Percentiles rank a stretch among this genome's conserved stretches.
Conservation (phyloP, 2,113 vertebrate genomes). For the Syrrhaptes paradoxus region DNA sequence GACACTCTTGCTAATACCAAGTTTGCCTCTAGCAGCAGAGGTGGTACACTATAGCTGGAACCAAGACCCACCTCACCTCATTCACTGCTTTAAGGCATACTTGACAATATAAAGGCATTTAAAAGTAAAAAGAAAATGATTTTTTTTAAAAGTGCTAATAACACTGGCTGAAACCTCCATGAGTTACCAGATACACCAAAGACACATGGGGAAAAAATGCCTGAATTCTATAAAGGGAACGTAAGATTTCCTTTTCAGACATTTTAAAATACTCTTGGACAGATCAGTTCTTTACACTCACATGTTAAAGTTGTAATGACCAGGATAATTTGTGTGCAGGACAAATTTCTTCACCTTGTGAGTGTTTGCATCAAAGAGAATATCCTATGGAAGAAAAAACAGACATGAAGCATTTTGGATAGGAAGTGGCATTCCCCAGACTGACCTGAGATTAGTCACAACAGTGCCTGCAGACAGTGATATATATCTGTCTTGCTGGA, state of each 20-base stretch:
- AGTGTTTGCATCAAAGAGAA: constrained; percentile 96
- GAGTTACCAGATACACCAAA: not conserved
- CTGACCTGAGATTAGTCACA: not conserved
- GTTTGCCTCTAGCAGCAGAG: not conserved
- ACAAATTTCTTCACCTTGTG: constrained; percentile 99
- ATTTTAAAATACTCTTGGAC: not conserved
- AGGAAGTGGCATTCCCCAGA: not conserved
- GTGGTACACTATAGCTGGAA: not conserved
- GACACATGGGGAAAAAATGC: not conserved
- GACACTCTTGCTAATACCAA: not conserved
- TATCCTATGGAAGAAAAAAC: constrained; percentile 80
- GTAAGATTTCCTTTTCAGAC: not conserved
- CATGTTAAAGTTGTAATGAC: constrained; percentile 99
- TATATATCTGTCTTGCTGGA: not conserved
- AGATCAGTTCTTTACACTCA: constrained; percentile 71
- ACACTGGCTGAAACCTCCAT: not conserved
- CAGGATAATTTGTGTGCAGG: constrained; percentile 96
- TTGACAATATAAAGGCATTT: not conserved
- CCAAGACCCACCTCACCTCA: not conserved
- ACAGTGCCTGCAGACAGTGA: not conserved
- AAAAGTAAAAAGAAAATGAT: not conserved
- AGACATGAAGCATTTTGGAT: not conserved
- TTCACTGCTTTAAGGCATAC: not conserved
- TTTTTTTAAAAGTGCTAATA: not conserved
- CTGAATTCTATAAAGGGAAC: not conserved